Evolutionary conservation across 2,113 vertebrate species (phyloP).

Genomic region (Aplodontia rufa): DNA sequence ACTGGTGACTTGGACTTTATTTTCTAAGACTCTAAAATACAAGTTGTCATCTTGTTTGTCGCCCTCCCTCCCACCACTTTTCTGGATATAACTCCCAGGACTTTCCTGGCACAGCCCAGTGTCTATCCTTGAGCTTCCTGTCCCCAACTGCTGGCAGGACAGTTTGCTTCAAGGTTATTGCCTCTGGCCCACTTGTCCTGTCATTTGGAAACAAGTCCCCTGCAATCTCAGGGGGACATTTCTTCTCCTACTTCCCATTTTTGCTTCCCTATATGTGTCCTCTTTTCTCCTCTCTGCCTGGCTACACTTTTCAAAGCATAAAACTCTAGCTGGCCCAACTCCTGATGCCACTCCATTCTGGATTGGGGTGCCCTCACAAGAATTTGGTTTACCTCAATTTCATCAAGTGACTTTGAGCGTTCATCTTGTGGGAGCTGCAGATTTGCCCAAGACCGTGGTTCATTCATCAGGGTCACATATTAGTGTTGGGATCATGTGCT

Average conservation of each 20-base stretch:
- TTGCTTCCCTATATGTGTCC: background rate
- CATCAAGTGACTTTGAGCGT: background rate
- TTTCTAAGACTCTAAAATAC: background rate
- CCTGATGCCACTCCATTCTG: background rate
- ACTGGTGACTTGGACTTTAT: slow-evolving; percentile 40
- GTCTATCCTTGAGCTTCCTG: slow-evolving; percentile 43
- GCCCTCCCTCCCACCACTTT: background rate
- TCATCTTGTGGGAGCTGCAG: background rate
- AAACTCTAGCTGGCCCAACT: background rate
- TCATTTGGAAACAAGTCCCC: background rate
- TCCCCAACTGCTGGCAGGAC: slow-evolving; percentile 51
- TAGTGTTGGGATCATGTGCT: background rate
- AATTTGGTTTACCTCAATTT: background rate
- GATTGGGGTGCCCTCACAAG: background rate
- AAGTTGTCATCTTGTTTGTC: background rate
- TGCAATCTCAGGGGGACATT: background rate
- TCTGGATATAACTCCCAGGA: slow-evolving; percentile 13
- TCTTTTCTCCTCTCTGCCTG: background rate
- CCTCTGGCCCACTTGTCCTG: background rate
- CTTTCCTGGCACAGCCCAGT: background rate
- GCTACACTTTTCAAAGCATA: background rate
- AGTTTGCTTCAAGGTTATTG: slow-evolving; percentile 46
- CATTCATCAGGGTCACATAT: background rate
- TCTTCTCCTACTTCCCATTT: background rate
- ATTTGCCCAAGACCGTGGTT: background rate